A percentile compares a stretch with the other conserved stretches of the same genome.
Conservation (phyloP, 2,888 invertebrate genomes). For the Lasioglossum morio region DNA sequence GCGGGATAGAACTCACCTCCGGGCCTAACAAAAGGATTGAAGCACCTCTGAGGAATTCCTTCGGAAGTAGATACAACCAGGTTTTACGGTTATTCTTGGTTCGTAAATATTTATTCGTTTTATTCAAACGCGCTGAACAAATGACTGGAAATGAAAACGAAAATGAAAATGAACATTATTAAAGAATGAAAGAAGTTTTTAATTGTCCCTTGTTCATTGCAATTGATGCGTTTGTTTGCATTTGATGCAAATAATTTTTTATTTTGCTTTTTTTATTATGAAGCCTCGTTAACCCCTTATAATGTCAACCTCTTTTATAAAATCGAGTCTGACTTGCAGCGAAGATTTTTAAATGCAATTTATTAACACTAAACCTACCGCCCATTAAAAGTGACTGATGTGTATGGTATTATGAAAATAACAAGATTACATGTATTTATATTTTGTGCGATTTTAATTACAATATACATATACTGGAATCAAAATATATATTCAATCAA, state of each 20-base stretch:
- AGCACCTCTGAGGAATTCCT: not conserved
- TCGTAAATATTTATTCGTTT: not conserved
- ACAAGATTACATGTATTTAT: too few species aligned
- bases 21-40: constrained; percentile 1
- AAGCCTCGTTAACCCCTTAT: too few species aligned
- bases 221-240: too few species aligned
- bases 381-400: too few species aligned
- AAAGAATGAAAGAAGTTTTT: too few species aligned
- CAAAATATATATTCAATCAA: too few species aligned
- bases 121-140: not conserved
- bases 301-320: not conserved
- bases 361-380: not conserved
- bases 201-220: too few species aligned
- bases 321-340: not conserved
- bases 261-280: too few species aligned
- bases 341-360: not conserved
- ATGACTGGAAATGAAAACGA: not conserved
- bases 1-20: constrained; percentile 2
- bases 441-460: too few species aligned
- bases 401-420: too few species aligned
- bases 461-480: too few species aligned
- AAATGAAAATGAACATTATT: not conserved
- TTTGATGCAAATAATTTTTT: too few species aligned
- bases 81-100: not conserved
- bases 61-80: not conserved